phyloP scores from a whole-genome alignment of 2,888 invertebrate genomes.

The Tipula lateralis region DNA sequence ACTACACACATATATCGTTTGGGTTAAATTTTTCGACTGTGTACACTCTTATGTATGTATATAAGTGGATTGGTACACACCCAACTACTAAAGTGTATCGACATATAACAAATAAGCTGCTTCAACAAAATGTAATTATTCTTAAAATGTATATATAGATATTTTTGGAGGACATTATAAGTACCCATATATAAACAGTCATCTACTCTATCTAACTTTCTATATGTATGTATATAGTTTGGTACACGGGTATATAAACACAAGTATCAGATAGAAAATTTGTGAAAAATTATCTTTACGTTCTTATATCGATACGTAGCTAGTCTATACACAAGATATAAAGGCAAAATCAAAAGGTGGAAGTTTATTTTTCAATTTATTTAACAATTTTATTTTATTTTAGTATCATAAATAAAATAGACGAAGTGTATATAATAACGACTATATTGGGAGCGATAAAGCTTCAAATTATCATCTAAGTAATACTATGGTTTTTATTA shows the following conservation, averaged over 20 bases:
- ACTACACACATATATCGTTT: background rate
- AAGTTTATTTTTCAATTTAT: slow-evolving; percentile 19
- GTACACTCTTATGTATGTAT: background rate
- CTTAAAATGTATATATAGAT: background rate
- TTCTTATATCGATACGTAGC: background rate
- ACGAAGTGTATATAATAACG: slow-evolving; percentile 20
- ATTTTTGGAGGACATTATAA: background rate
- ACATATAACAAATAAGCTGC: slow-evolving; percentile 13
- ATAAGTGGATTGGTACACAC: background rate
- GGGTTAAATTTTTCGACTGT: background rate
- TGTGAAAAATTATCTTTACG: slow-evolving; percentile 11
- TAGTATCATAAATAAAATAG: slow-evolving; percentile 19
- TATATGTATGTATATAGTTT: background rate
- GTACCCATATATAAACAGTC: background rate
- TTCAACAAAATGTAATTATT: background rate
- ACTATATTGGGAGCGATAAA: slow-evolving; percentile 29
- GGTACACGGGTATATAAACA: background rate
- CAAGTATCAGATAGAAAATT: background rate
- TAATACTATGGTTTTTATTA: slow-evolving; percentile 20
- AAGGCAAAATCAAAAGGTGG: background rate
- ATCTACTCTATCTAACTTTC: background rate
- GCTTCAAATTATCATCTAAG: slow-evolving; percentile 28
- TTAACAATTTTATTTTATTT: background rate
- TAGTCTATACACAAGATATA: background rate
- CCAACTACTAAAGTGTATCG: background rate